phyloP scores from a whole-genome alignment of 2,113 vertebrate genomes.

The Noctilio leporinus region DNA sequence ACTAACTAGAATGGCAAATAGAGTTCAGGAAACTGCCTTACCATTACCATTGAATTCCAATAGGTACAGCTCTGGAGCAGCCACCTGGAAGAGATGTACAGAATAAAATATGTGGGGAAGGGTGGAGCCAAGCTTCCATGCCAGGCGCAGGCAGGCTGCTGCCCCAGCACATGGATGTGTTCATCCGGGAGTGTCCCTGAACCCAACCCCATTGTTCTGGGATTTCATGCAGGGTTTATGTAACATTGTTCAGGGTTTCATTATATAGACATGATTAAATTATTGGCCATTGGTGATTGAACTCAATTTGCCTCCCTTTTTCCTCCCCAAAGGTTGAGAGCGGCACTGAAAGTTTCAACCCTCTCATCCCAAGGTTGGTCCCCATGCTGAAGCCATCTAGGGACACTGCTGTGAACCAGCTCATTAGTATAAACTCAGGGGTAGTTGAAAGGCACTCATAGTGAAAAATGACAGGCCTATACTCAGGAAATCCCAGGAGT shows the following conservation, averaged over 20 bases:
- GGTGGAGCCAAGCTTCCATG: accelerated
- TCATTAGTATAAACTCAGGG: background rate
- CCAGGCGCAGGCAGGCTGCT: too few species aligned
- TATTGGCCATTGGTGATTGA: background rate
- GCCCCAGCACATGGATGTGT: background rate
- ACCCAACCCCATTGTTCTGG: background rate
- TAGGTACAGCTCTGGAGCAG: background rate
- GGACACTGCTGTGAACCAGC: background rate
- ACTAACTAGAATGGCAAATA: background rate
- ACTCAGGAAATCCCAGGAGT: background rate
- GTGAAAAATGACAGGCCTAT: background rate
- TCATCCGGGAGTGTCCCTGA: background rate
- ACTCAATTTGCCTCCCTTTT: background rate
- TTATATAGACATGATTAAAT: background rate
- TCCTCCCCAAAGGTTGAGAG: background rate
- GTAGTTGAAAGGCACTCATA: background rate
- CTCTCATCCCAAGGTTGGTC: background rate
- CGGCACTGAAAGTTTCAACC: background rate
- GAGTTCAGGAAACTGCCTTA: background rate
- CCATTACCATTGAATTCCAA: background rate
- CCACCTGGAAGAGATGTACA: accelerated
- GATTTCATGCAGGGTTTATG: background rate
- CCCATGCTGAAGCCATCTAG: background rate
- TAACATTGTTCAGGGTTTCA: background rate
- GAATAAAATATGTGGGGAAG: accelerated